Evolutionary conservation across 2,888 invertebrate genomes (phyloP), one percentile per base, ranked within the genome.

Genomic region (Sisyra nigra): DNA sequence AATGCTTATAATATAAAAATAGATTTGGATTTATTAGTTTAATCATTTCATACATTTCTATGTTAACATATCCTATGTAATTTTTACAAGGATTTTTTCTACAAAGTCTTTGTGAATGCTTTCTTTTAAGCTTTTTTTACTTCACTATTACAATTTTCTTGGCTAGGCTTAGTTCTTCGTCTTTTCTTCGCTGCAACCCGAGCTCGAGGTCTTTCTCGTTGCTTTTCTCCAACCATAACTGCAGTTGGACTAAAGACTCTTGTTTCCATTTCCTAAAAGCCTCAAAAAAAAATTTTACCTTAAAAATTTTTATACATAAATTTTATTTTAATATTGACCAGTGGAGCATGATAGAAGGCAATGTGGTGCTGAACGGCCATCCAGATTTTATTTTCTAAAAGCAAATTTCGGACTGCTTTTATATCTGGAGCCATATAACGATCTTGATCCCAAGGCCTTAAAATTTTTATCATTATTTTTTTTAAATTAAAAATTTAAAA

Each of bases 391-490:
- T 62, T 62, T 10, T 65, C 63, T 13, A 55, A 50, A 7, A 68
- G 52, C 3, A 78, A 56, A 38, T 67, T 61, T 1, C 70, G 69
- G 2, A 64, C 72, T 3, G 67, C 67, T 42, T 74, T 71, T 44
- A 78, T 77, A 52, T 78, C 76, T 0, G 76, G 75, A 1, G 75
- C 62, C 73, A 79, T 73, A 54, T 62, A 73, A 3, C 78, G 63
- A 54, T 78, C 78, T 49, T 67, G 68, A 45, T 71, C 69, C 67
- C 73, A 71, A 4, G 74, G 64, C 32, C 74, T 74, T 10, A 59
- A 52, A 42, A 34, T n/a, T 8, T 3, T 3, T 17, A 29, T 15
- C 6, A 40, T n/a, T 31, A 46, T 14, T 29, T 11, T 24, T 15
- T 37, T 4, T 37, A 15, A 37, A 6, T 15, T 11, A 5, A 6